Evolutionary conservation across 2,113 vertebrate species (phyloP).

Genomic region (Loxodonta africana): DNA sequence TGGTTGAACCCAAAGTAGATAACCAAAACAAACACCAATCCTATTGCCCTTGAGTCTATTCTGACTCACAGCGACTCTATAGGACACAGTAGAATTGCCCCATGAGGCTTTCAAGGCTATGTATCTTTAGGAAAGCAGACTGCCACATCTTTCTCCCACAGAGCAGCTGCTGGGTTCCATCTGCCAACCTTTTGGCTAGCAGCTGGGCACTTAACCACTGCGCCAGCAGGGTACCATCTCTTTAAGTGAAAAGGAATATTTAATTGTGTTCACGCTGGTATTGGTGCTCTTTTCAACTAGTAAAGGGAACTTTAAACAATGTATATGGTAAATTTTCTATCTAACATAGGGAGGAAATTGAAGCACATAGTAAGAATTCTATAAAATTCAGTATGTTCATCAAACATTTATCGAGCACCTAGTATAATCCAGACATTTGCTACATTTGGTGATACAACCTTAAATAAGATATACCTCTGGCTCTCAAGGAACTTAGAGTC

Average conservation of each 20-base stretch:
- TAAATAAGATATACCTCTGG: background rate
- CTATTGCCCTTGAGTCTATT: background rate
- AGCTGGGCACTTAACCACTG: background rate
- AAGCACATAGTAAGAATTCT: background rate
- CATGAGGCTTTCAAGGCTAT: no score
- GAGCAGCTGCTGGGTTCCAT: background rate
- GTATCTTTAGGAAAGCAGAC: no score
- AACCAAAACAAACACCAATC: no score
- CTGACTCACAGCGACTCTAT: background rate
- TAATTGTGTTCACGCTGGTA: background rate
- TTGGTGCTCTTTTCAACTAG: background rate
- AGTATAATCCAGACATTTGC: background rate
- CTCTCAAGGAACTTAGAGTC: constrained; percentile 10
- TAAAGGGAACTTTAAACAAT: background rate
- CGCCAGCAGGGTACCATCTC: background rate
- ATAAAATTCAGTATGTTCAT: background rate
- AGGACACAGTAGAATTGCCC: background rate
- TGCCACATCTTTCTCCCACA: background rate
- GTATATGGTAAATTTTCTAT: background rate
- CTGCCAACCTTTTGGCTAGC: background rate
- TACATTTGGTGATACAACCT: background rate
- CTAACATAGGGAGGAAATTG: background rate
- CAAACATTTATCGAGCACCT: background rate
- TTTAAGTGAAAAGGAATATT: background rate
- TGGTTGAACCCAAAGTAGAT: background rate